phyloP scores from a whole-genome alignment of 2,797 vertebrate genomes.

The Alcedo atthis region DNA sequence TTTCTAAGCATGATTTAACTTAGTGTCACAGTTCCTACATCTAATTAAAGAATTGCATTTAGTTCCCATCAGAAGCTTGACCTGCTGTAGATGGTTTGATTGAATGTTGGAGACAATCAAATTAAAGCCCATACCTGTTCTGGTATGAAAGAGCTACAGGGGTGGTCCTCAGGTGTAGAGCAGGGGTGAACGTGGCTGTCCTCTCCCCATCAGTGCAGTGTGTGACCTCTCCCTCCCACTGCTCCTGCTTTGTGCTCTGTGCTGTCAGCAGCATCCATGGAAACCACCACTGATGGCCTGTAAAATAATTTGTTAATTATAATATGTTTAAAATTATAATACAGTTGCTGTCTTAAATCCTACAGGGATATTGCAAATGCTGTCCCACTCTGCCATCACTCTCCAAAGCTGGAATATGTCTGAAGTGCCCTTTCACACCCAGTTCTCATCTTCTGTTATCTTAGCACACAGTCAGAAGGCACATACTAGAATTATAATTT shows the following conservation, averaged over 20 bases:
- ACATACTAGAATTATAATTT: not conserved
- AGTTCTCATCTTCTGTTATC: not conserved
- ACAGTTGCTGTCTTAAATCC: conserved; percentile 27
- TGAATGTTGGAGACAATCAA: not conserved
- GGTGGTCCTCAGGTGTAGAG: rapidly evolving
- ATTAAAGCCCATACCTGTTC: not conserved
- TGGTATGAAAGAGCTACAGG: not conserved
- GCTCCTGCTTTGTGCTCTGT: not conserved
- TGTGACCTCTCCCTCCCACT: not conserved
- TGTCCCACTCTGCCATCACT: not conserved
- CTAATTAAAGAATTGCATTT: conserved; percentile 47
- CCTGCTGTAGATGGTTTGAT: not conserved
- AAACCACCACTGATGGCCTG: conserved; percentile 1
- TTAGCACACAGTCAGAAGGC: not conserved
- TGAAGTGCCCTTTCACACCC: not conserved
- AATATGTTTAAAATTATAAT: conserved; percentile 39
- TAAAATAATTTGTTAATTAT: conserved; percentile 45
- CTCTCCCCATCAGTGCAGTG: not conserved
- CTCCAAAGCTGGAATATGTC: not conserved
- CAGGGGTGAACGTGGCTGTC: not conserved
- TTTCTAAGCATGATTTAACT: conserved; percentile 61
- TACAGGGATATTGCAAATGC: not conserved
- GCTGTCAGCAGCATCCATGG: conserved; percentile 31
- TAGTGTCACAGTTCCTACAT: conserved; percentile 48
- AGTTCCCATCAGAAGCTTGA: conserved; percentile 29